Conservation (phyloP, 2,888 invertebrate genomes). For the Lithosia quadra region DNA sequence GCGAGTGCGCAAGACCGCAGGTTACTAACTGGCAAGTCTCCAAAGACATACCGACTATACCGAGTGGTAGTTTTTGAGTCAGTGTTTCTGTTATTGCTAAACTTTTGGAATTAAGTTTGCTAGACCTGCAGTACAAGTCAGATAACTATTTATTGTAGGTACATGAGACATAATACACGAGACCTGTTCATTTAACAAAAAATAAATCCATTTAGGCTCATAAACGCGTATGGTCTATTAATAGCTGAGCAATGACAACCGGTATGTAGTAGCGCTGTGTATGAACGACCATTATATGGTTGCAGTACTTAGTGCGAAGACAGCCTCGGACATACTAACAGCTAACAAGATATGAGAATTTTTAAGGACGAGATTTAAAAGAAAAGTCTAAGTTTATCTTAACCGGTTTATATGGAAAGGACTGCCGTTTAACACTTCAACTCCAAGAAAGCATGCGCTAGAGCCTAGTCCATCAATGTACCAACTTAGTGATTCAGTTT, state of each 20-base stretch:
- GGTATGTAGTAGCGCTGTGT: constrained; percentile 35
- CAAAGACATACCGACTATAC: not conserved
- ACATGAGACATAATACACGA: not conserved
- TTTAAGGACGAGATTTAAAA: constrained; percentile 8
- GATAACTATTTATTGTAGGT: too few species aligned
- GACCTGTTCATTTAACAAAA: not conserved
- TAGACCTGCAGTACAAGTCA: not conserved
- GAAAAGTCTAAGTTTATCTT: not conserved
- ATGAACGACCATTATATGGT: constrained; percentile 44
- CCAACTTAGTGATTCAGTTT: too few species aligned
- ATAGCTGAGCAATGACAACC: constrained; percentile 39
- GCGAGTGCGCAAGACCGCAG: not conserved
- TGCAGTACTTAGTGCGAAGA: constrained; percentile 33
- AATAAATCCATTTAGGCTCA: constrained; percentile 17
- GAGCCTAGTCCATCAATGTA: too few species aligned
- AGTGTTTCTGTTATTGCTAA: not conserved
- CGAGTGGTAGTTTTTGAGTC: too few species aligned
- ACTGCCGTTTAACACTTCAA: too few species aligned
- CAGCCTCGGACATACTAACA: constrained; percentile 33
- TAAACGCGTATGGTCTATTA: constrained; percentile 36
- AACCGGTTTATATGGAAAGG: too few species aligned
- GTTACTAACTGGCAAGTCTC: not conserved
- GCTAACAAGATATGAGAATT: constrained; percentile 31
- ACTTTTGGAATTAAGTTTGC: not conserved
- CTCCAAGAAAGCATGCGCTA: too few species aligned